Percentiles rank a stretch among this genome's conserved stretches.
Conservation (phyloP, 2,113 vertebrate species). For the Nyctibius bracteatus region DNA sequence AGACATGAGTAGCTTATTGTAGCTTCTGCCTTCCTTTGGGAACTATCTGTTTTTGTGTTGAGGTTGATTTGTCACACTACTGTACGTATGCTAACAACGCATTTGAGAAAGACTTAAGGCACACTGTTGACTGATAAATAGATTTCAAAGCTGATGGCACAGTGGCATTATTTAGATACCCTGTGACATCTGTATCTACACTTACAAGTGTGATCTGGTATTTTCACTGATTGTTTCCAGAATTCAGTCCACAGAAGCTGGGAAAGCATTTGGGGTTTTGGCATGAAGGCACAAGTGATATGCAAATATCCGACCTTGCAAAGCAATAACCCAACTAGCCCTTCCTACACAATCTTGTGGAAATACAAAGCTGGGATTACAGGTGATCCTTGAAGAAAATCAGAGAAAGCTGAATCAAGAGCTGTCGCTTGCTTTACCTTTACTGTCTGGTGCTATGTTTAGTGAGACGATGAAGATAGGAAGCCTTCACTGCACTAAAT, state of each 20-base stretch:
- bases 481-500: background rate
- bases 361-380: background rate
- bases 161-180: background rate
- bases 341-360: background rate
- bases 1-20: background rate
- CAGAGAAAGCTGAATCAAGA: background rate
- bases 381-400: background rate
- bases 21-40: background rate
- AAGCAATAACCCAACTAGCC: background rate
- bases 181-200: background rate
- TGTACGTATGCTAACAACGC: background rate
- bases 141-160: background rate
- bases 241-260: background rate
- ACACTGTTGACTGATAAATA: background rate
- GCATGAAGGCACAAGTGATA: accelerated
- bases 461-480: background rate
- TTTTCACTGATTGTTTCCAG: background rate
- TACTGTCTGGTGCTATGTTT: background rate
- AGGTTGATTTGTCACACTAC: background rate
- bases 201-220: background rate
- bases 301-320: background rate
- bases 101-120: constrained; percentile 2
- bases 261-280: background rate
- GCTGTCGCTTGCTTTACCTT: background rate
- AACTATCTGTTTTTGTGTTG: background rate